Base-by-base conservation (phyloP, 2,113 vertebrate species). In the Tamias sibiricus region DNA sequence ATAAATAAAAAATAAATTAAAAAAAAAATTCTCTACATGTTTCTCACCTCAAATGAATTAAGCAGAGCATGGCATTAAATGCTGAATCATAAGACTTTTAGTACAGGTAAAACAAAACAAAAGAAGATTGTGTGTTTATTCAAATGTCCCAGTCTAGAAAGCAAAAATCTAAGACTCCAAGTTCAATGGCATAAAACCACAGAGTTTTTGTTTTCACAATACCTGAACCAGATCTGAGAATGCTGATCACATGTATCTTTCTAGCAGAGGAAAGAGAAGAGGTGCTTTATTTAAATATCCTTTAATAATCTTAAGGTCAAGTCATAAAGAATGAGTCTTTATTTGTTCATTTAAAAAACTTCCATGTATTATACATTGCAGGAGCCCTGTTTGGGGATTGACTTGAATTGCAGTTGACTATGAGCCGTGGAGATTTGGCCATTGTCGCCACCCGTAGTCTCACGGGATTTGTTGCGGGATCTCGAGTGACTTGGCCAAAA, bases 41-140 rank as follows among this genome's bases (percentile, higher is more conserved):
- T 97, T 54, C 54, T 95, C 72, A 95, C 32, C 90, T 71, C 90
- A 94, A 91, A 74, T 8, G 69, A 74, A 97, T 74, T 6, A 95
- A 90, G 30, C 32, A 94, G 62, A 96, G 4, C 3, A 4, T 2
- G 16, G 24, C 49, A 74, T 95, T 71, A 76, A 52, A 86, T 90
- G 91, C 0, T 82, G 47, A 90, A 9, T 90, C 17, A 37, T 68
- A 57, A 35, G 7, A 42, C 14, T 72, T 91, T 76, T 47, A 76
- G 28, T 47, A 52, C 12, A 74, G 40, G 37, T 77, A 77, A 32
- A 64, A 59, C 24, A 75, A 37, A 64, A 71, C 24, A 75, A 37
- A 71, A 28, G 8, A 20, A 54, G 30, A 82, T 71, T 3, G 47
- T 26, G 7, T 80, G 20, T 7, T 54, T 93, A 68, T 42, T 88